Conservation (phyloP, 2,888 invertebrate species). For the Ennomos erosarius region DNA sequence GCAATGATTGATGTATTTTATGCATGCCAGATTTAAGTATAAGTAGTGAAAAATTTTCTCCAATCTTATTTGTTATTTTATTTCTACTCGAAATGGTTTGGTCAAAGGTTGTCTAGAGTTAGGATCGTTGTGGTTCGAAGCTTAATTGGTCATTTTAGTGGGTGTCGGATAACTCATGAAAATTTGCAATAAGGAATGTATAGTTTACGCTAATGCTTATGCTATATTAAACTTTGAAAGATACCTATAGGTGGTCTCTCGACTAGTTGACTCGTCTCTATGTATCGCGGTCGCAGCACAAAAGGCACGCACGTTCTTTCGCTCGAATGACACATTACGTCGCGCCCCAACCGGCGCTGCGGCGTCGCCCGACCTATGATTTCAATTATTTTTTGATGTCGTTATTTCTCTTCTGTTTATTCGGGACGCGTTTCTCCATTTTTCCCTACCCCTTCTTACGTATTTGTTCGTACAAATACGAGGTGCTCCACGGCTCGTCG, state of each 20-base stretch:
- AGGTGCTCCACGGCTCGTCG: conserved; percentile 57
- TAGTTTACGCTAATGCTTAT: too few relatives aligned
- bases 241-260: not conserved
- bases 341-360: conserved; percentile 47
- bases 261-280: conserved; percentile 20
- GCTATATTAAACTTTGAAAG: too few relatives aligned
- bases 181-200: too few relatives aligned
- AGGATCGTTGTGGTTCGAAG: too few relatives aligned
- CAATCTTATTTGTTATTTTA: too few relatives aligned
- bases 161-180: too few relatives aligned
- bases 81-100: too few relatives aligned
- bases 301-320: conserved; percentile 3
- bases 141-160: too few relatives aligned
- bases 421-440: conserved; percentile 75
- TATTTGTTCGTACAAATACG: conserved; percentile 69
- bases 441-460: conserved; percentile 72
- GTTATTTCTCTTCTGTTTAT: conserved; percentile 82
- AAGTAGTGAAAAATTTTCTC: too few relatives aligned
- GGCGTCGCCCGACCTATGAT: conserved; percentile 69
- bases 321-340: conserved; percentile 57
- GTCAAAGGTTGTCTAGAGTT: too few relatives aligned
- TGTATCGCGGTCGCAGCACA: conserved; percentile 34
- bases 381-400: conserved; percentile 84
- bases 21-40: not conserved
- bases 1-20: conserved; percentile 18